Evolutionary conservation across 64 coral and sea anemone genomes (phyloP), one percentile per base, ranked within the genome.

Genomic region (Porites australiensis): DNA sequence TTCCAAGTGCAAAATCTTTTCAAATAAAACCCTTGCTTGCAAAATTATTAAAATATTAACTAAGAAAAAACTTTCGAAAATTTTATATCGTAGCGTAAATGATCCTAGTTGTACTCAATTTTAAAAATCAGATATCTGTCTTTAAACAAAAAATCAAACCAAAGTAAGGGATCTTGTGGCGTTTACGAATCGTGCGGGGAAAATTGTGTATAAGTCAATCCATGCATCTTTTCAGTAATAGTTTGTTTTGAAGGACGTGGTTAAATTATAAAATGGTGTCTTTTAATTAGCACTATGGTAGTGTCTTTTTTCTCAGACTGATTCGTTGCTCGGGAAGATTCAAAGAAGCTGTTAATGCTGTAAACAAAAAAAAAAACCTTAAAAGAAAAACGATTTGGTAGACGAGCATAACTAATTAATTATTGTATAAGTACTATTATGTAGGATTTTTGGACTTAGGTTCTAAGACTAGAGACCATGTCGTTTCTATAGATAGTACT

Each of bases 251-350:
- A 16, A 78, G 18, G 51, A 45, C 19, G n/a, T 13, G 50, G 18
- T 55, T 2, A 54, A 58, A 78, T 78, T 58, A 78, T 16, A 20
- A 54, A 54, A 55, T 77, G 18, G 75, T 13, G 10, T 50, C 11
- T 54, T 78, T 54, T 58, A 58, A 78, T 78, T 78, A 78, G 50
- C 50, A 78, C 75, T 58, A 51, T 21, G n/a, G 14, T 19, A n/a
- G 18, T 55, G 47, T 54, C 75, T 51, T 78, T 43, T 46, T 78
- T 21, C 19, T 13, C 75, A 20, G 50, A 51, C 50, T 4, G 16
- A 10, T 78, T 22, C 75, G 75, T 78, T 78, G 75, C 75, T 51
- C 50, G 54, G 50, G 75, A 78, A 78, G 48, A 78, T 57, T 15
- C 51, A 8, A 53, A 5, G 21, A 21, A 78, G 49, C 27, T 22